Base-by-base conservation (phyloP, 2,797 vertebrate genomes). In the Danio jaintianensis region DNA sequence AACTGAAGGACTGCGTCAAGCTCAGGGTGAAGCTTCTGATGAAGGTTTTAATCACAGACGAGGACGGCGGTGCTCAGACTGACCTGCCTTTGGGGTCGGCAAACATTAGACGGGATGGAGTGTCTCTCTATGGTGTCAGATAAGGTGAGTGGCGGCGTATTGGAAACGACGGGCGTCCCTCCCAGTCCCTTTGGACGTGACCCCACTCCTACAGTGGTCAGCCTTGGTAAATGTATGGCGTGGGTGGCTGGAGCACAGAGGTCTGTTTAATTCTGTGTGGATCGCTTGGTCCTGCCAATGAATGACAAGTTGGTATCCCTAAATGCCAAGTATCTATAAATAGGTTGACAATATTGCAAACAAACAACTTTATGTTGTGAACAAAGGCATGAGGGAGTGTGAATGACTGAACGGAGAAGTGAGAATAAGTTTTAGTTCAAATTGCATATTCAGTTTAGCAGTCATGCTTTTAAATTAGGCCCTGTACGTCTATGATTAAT, bases 151-250 rank as follows among this genome's bases (percentile, higher is more conserved):
- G 53, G 18, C 20, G 20, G 70, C 76, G 75, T 88, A 87, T 88
- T 85, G 83, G 71, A 83, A 81, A 75, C 70, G 83, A 86, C 81
- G 83, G 80, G 83, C 52, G 61, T 87, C 80, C 69, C 83, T 80
- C 22, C 16, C 15, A 29, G 73, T 88, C 90, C 88, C 91, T 73
- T 68, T 84, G 85, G 90, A 89, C 74, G 1, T 83, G 86, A 90
- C 89, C 87, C 83, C 74, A 78, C 84, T 86, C 80, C 69, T 74
- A 85, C 72, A 69, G 58, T 55, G 86, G 81, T 85, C 87, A 72
- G 78, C 76, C 10, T 84, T 86, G 86, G 88, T 88, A 85, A 88
- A 89, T 87, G 76, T 84, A 85, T 77, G 4, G 66, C 85, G 53
- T 68, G 66, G 83, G 56, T 69, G 85, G 62, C 48, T 69, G 6